Base-by-base conservation (phyloP, 1,140 invertebrate genomes). In the Lutraria rhynchaena region DNA sequence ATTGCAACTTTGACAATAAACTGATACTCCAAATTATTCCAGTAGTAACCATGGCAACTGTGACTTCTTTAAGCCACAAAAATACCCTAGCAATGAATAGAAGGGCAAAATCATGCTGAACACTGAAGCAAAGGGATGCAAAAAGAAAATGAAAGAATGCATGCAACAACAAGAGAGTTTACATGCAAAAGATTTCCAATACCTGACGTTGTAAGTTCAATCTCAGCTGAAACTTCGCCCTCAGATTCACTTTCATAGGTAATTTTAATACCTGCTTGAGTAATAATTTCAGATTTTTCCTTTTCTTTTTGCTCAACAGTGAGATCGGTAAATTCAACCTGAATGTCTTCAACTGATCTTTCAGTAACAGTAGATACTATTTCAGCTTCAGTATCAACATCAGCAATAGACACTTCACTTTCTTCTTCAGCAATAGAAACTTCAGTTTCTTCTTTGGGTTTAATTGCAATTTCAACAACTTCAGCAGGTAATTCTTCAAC, bases 401-500 rank as follows among this genome's bases (percentile, higher is more conserved):
- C 57, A 49, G 24, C 55, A 44, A 74, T 46, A 51, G 61, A 33
- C 55, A 35, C 33, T 58, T 41, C 53, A 22, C 5, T 70, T 22
- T 71, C 69, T 24, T 69, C 61, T 19, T 61, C 74, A 33, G 27
- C 35, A 17, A 63, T 44, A 29, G 31, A 49, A 63, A 57, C 29
- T 58, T 67, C 65, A 46, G 58, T 22, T 61, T 60, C 41, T 19
- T 70, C 71, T 61, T 61, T 49, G 31, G 81, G 60, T 13, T 53
- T 35, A 31, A 33, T 49, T 58, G 27, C 57, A 58, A 31, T 58
- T 31, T 70, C 73, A 73, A 69, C 60, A n/a, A 15, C 46, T 63
- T 84, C 78, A 41, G 60, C 58, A 35, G 24, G 57, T n/a, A 81
- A 51, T 70, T 65, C 75, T 55, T 77, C 61, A 35, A 53, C 41